Conservation (phyloP, 2,888 invertebrate genomes). For the Pimpla rufipes region DNA sequence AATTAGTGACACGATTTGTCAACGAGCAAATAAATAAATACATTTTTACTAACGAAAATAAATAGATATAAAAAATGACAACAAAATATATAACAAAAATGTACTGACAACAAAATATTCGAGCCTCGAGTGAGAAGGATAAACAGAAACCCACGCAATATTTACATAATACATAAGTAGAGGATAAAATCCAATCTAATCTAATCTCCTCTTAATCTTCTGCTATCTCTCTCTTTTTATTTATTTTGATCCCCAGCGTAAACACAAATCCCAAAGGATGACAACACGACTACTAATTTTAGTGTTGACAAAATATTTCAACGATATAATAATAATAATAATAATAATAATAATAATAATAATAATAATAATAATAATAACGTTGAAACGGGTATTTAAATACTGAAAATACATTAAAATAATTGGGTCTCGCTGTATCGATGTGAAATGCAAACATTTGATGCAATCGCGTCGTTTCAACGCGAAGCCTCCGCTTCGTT, state of each 20-base stretch:
- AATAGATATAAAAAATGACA: too few relatives aligned
- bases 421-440: not conserved
- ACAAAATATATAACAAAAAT: too few relatives aligned
- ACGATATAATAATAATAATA: too few relatives aligned
- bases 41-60: too few relatives aligned
- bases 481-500: not conserved
- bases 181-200: slow-evolving; percentile 2
- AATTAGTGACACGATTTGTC: not conserved
- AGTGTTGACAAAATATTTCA: too few relatives aligned
- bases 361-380: too few relatives aligned
- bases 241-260: not conserved
- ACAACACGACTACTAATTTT: not conserved
- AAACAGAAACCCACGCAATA: not conserved
- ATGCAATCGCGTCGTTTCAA: not conserved
- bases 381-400: too few relatives aligned
- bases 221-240: not conserved
- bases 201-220: not conserved
- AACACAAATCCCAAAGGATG: not conserved
- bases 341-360: too few relatives aligned
- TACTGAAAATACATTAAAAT: too few relatives aligned
- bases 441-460: not conserved
- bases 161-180: not conserved
- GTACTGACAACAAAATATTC: too few relatives aligned
- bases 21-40: not conserved
- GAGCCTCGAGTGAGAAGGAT: not conserved